Percentiles rank a stretch among this genome's conserved stretches.
Conservation (phyloP, 2,113 vertebrate species). For the Heterochromis multidens region DNA sequence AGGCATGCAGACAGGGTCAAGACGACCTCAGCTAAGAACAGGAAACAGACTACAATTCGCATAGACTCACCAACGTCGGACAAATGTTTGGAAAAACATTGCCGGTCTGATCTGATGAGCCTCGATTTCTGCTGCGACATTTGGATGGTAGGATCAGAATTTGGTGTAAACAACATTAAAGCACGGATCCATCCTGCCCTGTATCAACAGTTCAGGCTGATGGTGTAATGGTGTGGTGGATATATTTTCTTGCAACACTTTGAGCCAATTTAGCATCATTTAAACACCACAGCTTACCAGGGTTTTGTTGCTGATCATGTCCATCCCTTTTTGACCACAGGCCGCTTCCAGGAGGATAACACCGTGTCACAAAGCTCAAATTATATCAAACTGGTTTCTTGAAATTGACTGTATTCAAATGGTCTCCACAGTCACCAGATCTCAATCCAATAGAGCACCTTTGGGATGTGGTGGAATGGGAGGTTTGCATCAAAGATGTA, state of each 20-base stretch:
- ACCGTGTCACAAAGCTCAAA: background rate
- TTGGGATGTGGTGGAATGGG: background rate
- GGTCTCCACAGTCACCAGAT: background rate
- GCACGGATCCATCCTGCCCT: background rate
- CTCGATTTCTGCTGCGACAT: background rate
- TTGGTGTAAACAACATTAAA: background rate
- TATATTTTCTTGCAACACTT: rapidly evolving
- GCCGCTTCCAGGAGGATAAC: background rate
- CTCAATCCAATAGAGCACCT: background rate
- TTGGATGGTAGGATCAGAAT: background rate
- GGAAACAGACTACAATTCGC: background rate
- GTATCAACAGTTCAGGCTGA: background rate
- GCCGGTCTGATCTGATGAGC: rapidly evolving
- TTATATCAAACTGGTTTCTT: background rate
- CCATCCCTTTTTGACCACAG: rapidly evolving
- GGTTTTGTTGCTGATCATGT: background rate
- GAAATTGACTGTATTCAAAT: background rate
- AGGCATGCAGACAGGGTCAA: background rate
- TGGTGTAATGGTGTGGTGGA: background rate
- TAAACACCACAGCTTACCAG: background rate
- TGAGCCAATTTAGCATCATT: background rate
- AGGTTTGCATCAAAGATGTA: background rate
- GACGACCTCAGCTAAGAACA: background rate
- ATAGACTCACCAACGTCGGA: background rate
- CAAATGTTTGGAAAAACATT: background rate